Evolutionary conservation across 2,797 vertebrate genomes (phyloP).

Genomic region (Poliocrania exsul): DNA sequence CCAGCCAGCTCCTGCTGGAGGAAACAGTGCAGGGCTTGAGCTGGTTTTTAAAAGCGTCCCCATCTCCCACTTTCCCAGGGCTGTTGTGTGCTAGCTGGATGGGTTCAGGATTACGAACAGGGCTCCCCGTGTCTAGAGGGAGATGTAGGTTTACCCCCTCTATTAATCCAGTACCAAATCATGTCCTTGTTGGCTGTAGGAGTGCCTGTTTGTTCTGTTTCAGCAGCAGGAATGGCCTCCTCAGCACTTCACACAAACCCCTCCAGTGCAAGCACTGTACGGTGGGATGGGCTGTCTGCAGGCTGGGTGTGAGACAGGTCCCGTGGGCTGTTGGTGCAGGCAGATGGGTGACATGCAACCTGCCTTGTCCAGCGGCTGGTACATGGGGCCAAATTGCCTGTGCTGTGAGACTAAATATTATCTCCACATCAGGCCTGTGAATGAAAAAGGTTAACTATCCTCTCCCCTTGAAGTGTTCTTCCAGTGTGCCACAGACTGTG

Average conservation of each 20-base stretch:
- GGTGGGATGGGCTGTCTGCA: rapidly evolving
- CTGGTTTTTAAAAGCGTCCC: not conserved
- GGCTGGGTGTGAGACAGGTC: rapidly evolving
- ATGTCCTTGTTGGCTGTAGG: not conserved
- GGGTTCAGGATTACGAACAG: rapidly evolving
- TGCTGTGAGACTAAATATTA: not conserved
- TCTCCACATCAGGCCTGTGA: rapidly evolving
- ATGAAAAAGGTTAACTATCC: not conserved
- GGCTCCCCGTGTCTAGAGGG: not conserved
- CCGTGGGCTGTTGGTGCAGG: rapidly evolving
- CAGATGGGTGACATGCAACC: not conserved
- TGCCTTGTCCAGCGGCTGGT: rapidly evolving
- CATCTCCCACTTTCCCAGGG: not conserved
- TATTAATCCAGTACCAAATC: not conserved
- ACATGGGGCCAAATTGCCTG: not conserved
- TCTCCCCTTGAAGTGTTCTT: not conserved
- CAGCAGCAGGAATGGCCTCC: not conserved
- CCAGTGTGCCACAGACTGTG: rapidly evolving
- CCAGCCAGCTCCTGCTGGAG: not conserved
- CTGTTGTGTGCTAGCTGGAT: rapidly evolving
- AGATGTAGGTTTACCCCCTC: not conserved
- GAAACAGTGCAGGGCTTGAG: not conserved
- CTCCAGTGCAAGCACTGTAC: rapidly evolving
- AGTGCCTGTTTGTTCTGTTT: not conserved
- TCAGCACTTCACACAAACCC: not conserved